Conservation (phyloP, 2,797 vertebrate species). For the Acomys russatus region DNA sequence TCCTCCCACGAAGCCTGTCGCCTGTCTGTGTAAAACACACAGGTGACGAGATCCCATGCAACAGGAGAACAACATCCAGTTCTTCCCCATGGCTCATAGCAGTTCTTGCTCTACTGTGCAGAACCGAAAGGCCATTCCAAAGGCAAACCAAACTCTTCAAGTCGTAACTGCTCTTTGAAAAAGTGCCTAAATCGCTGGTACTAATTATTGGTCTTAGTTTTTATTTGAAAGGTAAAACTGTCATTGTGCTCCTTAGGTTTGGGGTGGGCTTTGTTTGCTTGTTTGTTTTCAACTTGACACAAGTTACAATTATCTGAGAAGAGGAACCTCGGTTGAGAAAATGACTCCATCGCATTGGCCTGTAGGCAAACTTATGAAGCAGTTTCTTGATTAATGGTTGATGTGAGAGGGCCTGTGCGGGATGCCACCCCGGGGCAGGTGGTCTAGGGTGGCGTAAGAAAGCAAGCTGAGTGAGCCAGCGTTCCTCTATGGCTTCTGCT, state of each 20-base stretch:
- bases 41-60: slow-evolving; percentile 82
- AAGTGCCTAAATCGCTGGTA: background rate
- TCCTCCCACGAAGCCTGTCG: slow-evolving; percentile 82
- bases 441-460: background rate
- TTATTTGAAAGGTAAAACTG: background rate
- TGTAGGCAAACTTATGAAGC: background rate
- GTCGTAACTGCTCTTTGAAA: background rate
- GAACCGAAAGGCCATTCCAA: background rate
- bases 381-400: background rate
- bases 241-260: background rate
- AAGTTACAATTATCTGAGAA: background rate
- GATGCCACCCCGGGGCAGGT: background rate
- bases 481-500: background rate
- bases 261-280: too few species aligned
- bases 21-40: slow-evolving; percentile 85
- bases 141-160: background rate
- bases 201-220: slow-evolving; percentile 10
- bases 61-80: slow-evolving; percentile 59
- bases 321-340: background rate
- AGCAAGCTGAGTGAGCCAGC: background rate
- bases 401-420: background rate
- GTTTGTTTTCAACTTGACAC: background rate
- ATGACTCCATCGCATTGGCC: background rate
- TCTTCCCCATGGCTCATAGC: slow-evolving; percentile 55
- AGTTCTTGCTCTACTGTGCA: slow-evolving; percentile 56